Evolutionary conservation across 1,140 invertebrate genomes (phyloP).

Genomic region (Magallana angulata): DNA sequence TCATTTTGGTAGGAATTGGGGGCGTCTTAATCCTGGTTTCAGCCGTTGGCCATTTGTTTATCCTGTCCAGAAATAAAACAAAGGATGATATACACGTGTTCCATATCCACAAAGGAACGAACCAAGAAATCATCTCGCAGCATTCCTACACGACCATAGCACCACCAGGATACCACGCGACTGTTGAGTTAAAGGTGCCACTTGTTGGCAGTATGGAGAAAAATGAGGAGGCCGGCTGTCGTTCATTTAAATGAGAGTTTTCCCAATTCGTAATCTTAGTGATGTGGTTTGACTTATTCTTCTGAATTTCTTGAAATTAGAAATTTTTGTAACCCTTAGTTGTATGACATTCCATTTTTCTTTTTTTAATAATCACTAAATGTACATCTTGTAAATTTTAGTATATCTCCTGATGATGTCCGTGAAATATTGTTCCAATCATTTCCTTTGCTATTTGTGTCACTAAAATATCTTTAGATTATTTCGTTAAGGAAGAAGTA

Average conservation of each 20-base stretch:
- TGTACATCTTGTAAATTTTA: too few relatives aligned
- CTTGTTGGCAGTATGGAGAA: background rate
- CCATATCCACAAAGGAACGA: background rate
- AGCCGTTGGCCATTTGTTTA: slow-evolving; percentile 24
- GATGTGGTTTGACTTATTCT: too few relatives aligned
- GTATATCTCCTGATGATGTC: too few relatives aligned
- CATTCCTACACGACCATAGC: slow-evolving; percentile 25
- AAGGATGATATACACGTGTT: slow-evolving; percentile 21
- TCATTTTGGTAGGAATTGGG: background rate
- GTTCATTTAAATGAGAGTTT: background rate
- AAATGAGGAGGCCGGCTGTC: background rate
- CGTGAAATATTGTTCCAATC: too few relatives aligned
- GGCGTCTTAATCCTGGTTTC: slow-evolving; percentile 29
- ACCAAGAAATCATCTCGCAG: slow-evolving; percentile 3
- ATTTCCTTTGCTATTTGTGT: too few relatives aligned
- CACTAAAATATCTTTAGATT: too few relatives aligned
- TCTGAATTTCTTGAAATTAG: too few relatives aligned
- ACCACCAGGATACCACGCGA: background rate
- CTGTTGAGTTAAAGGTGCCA: slow-evolving; percentile 5
- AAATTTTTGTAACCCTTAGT: too few relatives aligned
- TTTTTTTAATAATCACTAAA: too few relatives aligned
- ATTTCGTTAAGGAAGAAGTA: too few relatives aligned
- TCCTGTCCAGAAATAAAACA: slow-evolving; percentile 28
- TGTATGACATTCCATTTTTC: too few relatives aligned
- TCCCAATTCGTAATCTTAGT: too few relatives aligned